Evolutionary conservation across 2,797 vertebrate species (phyloP), one percentile per base, ranked within the genome.

Genomic region (Acanthiza pusilla): DNA sequence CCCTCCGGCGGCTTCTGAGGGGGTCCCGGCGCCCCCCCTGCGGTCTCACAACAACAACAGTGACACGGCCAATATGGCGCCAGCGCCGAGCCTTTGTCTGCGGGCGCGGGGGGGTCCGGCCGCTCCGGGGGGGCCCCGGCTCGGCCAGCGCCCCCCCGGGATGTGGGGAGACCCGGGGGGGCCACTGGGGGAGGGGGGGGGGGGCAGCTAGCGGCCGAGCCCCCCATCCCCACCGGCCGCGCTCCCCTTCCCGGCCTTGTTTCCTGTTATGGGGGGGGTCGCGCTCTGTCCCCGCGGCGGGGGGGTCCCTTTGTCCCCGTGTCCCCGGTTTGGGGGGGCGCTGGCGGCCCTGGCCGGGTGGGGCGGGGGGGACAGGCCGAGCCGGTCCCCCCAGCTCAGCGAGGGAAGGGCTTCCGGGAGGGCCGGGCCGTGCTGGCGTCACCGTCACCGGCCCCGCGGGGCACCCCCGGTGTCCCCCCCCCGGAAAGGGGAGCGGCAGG

Each of bases 71-170:
- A 93, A 48, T 74, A 91, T 95, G 85, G 85, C 88, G 77, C 76
- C 85, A 71, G 34, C 68, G 92, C 68, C 85, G 42, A 74, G 76
- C 66, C 88, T 94, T 96, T 95, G 92, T 96, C 94, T 92, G 86
- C 66, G 87, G 23, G 51, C 62, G 62, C 43, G 58, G 55, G 48
- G 50, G 57, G 82, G 48, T 22, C 66, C 47, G 34, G 47, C 47
- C 47, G 66, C 34, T 30, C 66, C 65, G 36, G 50, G 88, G 71
- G 54, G 57, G 43, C 32, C 53, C 48, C 6, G 19, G 38, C 47
- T 22, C 29, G 12, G 9, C 5, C 50, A 47, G 34, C 9, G 12
- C 36, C 36, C 67, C 79, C 57, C 45, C 45, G 45, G 6, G 9
- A 15, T 26, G 9, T 53, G 18, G 43, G 18, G 3, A 11, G 18